Base-by-base conservation (phyloP, 2,797 vertebrate genomes). In the Urocyon cinereoargenteus region DNA sequence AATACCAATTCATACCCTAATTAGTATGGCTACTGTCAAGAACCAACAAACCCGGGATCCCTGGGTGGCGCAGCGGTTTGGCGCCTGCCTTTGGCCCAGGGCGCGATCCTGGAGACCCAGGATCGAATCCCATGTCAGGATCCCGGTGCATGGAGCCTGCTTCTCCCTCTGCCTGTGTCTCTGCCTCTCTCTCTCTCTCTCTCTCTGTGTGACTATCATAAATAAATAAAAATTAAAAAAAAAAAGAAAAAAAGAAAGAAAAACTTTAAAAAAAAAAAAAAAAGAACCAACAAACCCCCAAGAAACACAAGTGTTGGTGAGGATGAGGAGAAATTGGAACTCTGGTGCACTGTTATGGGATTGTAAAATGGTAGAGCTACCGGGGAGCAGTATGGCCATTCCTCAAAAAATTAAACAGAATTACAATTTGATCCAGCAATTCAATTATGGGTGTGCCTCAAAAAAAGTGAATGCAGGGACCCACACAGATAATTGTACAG, bases 391-490 rank as follows among this genome's bases (percentile, higher is more conserved):
- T 10, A 72, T 18, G 19, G 10, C 7, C 10, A 21, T 19, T 34
- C 75, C 40, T 85, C 62, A 81, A 55, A 95, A 91, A 45, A 57
- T 14, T 45, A 34, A 94, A 79, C 7, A 75, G 59, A 61, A 55
- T 90, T 66, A 77, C 10, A 64, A 31, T 40, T 26, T 26, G 22
- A 73, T 28, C 9, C 61, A 94, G 31, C 49, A 31, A 49, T 59
- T 90, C 68, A 13, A 61, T 24, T 89, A 66, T 73, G 36, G 79
- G 51, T 64, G 66, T 45, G 40, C 40, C 36, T 28, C 78, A 19
- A 66, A 95, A 91, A 82, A 82, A 78, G 34, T 62, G 12, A 95
- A 82, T 85, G 66, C 81, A 89, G 36, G n/a, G 34, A 90, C 31
- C 81, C 26, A 16, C 16, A 92, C 62, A 75, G 57, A 89, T 88